Evolutionary conservation across 2,797 vertebrate genomes (phyloP), one percentile per base, ranked within the genome.

Genomic region (Toxotes lorentzi): DNA sequence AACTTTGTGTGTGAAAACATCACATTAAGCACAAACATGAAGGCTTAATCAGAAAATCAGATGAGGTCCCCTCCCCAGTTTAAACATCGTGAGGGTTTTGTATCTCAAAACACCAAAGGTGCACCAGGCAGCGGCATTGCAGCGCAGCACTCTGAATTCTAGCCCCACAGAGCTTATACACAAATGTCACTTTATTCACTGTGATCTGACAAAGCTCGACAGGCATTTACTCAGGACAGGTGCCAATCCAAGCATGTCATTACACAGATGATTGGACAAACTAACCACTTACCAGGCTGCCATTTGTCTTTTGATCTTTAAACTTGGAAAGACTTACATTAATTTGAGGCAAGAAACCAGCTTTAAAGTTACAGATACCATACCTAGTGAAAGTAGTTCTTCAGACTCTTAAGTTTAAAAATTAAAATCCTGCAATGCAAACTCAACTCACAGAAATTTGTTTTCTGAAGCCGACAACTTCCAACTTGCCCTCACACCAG

Each of bases 401-500:
- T 57, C 21, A 76, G 7, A 59, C 72, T 23, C 66, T 21, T 24
- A 38, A 1, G 19, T 41, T 56, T 11, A n/a, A 27, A 71, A 30
- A 56, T 21, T 34, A 5, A 65, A 79, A 71, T 78, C 6, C 24
- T 34, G 38, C 64, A 73, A 51, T 2, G n/a, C 21, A 23, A 59
- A 41, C 8, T n/a, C 56, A 58, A 12, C 7, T 54, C 4, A 32
- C 32, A 30, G 24, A 17, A 64, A 30, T 14, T 51, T 41, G 41
- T 72, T 72, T n/a, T 45, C 68, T 48, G 59, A 69, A 51, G 51
- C 53, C 5, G 34, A 74, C 51, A 61, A 27, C 40, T 67, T 69
- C 67, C 32, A 76, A 68, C 78, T 62, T 51, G 57, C 63, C 70
- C n/a, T n/a, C 56, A 61, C 68, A 67, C 40, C 61, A 73, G 54